These are phyloP conservation scores for Rhinophrynus dorsalis DNA, from an alignment of 2,797 vertebrate genomes.

Conservation along the genomic window DNA sequence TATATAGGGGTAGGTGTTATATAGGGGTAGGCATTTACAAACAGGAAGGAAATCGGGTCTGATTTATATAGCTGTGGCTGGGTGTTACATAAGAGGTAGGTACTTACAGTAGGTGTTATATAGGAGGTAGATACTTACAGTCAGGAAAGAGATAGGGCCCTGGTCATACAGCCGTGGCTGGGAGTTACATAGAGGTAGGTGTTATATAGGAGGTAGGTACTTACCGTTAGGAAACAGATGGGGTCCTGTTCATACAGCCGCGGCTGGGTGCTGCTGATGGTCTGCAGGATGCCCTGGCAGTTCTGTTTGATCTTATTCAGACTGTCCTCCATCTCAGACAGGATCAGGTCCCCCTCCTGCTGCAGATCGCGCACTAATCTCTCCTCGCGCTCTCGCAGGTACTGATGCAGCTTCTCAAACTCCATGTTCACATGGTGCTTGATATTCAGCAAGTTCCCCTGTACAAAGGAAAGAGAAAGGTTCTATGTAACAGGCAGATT, in stretches of 20 bases:
- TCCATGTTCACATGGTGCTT: constrained; percentile 58
- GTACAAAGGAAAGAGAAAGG: not conserved
- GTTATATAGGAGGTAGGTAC: not conserved
- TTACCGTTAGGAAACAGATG: constrained; percentile 42
- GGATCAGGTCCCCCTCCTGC: constrained; percentile 51
- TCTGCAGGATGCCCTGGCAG: constrained; percentile 37
- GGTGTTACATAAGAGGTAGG: not conserved
- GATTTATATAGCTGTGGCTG: not conserved
- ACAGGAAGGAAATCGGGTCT: not conserved
- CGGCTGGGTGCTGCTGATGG: constrained; percentile 36
- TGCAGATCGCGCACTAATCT: constrained; percentile 51
- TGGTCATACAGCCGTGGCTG: not conserved
- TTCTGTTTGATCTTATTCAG: constrained; percentile 47
- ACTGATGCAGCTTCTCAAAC: constrained; percentile 68
- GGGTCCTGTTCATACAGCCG: constrained; percentile 26
- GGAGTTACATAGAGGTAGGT: not conserved
- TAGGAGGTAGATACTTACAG: not conserved
- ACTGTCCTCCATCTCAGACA: constrained; percentile 41
- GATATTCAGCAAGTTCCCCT: constrained; percentile 61
- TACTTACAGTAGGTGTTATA: not conserved
- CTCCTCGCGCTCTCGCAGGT: constrained; percentile 63
- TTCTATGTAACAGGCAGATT: too few relatives aligned
- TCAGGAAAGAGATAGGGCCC: not conserved
- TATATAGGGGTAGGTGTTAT: not conserved
- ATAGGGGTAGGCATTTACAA: not conserved